A percentile compares a stretch with the other conserved stretches of the same genome.
Conservation (phyloP, 2,888 invertebrate species). For the Lepidocyrtinus sp. region DNA sequence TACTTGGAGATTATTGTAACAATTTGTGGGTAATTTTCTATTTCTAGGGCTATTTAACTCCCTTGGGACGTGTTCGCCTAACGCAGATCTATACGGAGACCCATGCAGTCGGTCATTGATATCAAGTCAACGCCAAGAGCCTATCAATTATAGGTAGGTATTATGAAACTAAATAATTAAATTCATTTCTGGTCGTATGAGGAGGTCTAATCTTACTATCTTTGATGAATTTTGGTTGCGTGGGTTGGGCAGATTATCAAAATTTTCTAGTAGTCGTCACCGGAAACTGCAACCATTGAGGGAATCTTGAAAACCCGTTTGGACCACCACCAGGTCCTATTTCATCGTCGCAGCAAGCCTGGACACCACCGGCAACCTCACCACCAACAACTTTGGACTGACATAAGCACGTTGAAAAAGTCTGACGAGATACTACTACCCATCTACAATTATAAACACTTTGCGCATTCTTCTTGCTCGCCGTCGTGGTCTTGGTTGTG, state of each 20-base stretch:
- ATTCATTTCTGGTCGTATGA: too few species aligned
- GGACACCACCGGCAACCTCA: constrained; percentile 19
- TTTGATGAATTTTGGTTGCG: too few species aligned
- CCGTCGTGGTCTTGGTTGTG: too few species aligned
- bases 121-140: constrained; percentile 85
- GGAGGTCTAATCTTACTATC: too few species aligned
- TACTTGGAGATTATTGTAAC: too few species aligned
- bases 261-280: constrained; percentile 97
- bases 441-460: constrained; percentile 20
- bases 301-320: constrained; percentile 87
- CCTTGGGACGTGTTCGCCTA: constrained; percentile 70
- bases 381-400: constrained; percentile 47
- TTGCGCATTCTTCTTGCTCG: constrained; percentile 43
- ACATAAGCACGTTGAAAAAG: constrained; percentile 51
- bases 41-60: constrained; percentile 69
- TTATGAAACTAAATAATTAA: constrained; percentile 26
- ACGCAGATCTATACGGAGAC: constrained; percentile 78
- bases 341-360: constrained; percentile 40
- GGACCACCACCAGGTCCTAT: constrained; percentile 65
- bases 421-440: constrained; percentile 43
- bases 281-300: constrained; percentile 97
- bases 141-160: constrained; percentile 85
- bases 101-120: constrained; percentile 89
- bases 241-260: constrained; percentile 92
- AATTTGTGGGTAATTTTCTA: constrained; percentile 11